Evolutionary conservation across 2,888 invertebrate species (phyloP).

Genomic region (Ernsta delagoae): DNA sequence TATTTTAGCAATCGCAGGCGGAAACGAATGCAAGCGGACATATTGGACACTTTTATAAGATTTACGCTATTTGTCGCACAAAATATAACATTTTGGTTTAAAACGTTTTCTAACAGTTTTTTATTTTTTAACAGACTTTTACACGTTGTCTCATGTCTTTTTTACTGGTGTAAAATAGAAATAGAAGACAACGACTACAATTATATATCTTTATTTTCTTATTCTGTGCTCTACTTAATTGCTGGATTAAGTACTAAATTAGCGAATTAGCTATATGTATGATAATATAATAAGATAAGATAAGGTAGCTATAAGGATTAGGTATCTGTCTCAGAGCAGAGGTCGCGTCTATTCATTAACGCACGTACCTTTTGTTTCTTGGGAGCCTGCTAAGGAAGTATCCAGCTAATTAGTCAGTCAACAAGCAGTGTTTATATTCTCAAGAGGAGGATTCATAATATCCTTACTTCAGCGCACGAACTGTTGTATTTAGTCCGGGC

Average conservation of each 20-base stretch:
- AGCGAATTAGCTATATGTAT: too few relatives aligned
- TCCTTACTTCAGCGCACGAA: neutral
- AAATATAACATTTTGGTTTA: slow-evolving; percentile 7
- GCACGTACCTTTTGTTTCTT: neutral
- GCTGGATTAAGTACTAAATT: too few relatives aligned
- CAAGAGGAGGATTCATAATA: neutral
- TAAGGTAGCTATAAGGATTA: too few relatives aligned
- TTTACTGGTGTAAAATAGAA: too few relatives aligned
- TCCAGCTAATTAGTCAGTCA: neutral
- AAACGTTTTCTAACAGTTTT: neutral
- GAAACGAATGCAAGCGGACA: slow-evolving; percentile 18
- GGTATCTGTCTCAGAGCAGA: neutral
- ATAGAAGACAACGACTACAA: too few relatives aligned
- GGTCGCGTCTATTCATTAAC: neutral
- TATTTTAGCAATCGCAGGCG: slow-evolving; percentile 19
- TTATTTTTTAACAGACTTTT: neutral
- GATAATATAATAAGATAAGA: too few relatives aligned
- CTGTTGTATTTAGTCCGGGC: neutral
- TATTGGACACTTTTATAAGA: slow-evolving; percentile 23
- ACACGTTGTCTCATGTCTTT: too few relatives aligned
- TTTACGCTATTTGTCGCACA: slow-evolving; percentile 11
- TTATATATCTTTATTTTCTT: too few relatives aligned
- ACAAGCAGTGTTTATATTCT: slow-evolving; percentile 3
- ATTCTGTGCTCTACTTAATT: too few relatives aligned
- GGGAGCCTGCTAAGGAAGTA: neutral